These are phyloP conservation scores for Rotaria socialis DNA, from an alignment of 2,888 invertebrate genomes.

Conservation along the genomic window DNA sequence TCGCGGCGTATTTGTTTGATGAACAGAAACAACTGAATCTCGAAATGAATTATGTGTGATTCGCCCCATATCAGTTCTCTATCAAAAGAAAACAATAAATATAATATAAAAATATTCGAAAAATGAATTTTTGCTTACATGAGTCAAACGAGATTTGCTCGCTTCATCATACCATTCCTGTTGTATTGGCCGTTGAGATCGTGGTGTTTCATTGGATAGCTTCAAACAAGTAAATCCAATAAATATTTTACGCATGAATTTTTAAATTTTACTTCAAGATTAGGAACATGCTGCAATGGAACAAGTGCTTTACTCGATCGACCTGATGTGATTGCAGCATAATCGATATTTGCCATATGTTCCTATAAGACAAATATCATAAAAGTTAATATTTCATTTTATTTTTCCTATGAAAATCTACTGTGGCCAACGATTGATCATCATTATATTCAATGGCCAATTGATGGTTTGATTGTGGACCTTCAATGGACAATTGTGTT, in stretches of 20 bases:
- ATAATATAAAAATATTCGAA: neutral
- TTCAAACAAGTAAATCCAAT: neutral
- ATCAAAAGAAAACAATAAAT: neutral
- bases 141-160: neutral
- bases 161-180: conserved; percentile 9
- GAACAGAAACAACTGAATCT: neutral
- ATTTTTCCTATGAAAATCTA: neutral
- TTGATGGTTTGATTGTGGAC: neutral
- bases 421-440: neutral
- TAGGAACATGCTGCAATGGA: neutral
- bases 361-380: neutral
- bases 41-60: neutral
- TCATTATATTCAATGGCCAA: neutral
- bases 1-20: neutral
- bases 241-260: neutral
- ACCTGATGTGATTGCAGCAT: neutral
- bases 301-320: conserved; percentile 17
- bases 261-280: neutral
- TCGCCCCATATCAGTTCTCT: neutral
- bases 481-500: neutral
- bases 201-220: neutral
- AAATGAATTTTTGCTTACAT: neutral
- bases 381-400: too few species aligned
- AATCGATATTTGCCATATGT: neutral
- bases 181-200: neutral